Evolutionary conservation across 1,140 invertebrate genomes (phyloP).

Genomic region (Drosophila seguyi): DNA sequence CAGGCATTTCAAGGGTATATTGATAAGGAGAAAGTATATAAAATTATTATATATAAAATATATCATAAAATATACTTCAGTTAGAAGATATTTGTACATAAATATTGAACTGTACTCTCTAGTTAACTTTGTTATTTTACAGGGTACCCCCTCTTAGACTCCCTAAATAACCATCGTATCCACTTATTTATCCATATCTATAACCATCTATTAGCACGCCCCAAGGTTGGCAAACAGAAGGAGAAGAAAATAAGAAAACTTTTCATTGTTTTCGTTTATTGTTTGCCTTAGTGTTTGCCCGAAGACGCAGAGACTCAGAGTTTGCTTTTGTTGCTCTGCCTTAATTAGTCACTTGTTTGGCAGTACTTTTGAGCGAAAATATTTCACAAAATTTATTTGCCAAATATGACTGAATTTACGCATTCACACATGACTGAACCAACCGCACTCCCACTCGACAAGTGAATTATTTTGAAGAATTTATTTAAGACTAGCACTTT

Average conservation of each 20-base stretch:
- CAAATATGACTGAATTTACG: conserved; percentile 13
- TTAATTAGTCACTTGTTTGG: conserved; percentile 55
- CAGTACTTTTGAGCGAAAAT: conserved; percentile 3
- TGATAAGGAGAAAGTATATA: not conserved
- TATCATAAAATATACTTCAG: not conserved
- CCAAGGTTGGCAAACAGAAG: conserved; percentile 58
- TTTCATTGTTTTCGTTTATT: conserved; percentile 35
- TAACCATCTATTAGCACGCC: conserved; percentile 52
- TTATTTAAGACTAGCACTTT: conserved; percentile 31
- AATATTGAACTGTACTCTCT: not conserved
- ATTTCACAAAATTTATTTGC: conserved; percentile 43
- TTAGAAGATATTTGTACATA: not conserved
- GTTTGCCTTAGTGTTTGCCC: conserved; percentile 36
- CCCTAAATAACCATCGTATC: not conserved
- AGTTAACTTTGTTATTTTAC: not conserved
- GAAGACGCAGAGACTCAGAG: not conserved
- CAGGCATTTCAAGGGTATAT: conserved; percentile 5
- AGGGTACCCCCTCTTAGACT: not conserved
- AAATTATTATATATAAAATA: not conserved
- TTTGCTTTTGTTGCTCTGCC: conserved; percentile 35
- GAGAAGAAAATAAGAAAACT: conserved; percentile 36
- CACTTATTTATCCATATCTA: conserved; percentile 47
- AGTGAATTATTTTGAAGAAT: conserved; percentile 29
- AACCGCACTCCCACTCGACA: not conserved
- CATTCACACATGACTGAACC: conserved; percentile 25